Percentiles rank a stretch among this genome's conserved stretches.
Conservation (phyloP, 2,797 vertebrate species). For the Paedocypris micromegethes region DNA sequence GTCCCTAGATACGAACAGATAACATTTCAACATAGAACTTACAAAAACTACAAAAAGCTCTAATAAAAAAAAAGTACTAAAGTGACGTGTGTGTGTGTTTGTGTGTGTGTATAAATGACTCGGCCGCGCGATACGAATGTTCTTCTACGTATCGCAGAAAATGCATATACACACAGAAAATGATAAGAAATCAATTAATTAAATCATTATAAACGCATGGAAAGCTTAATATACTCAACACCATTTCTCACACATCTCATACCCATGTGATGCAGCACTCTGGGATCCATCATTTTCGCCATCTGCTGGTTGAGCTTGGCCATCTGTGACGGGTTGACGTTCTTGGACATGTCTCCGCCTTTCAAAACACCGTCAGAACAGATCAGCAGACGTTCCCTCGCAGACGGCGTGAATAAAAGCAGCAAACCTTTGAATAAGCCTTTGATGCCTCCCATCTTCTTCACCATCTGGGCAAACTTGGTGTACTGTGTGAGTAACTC, state of each 20-base stretch:
- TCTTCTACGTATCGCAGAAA: too few species aligned
- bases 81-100: too few species aligned
- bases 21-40: too few species aligned
- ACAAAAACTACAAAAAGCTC: too few species aligned
- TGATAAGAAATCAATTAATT: too few species aligned
- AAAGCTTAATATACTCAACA: too few species aligned
- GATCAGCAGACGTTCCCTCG: neutral
- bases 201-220: too few species aligned
- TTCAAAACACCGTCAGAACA: slow-evolving; percentile 35
- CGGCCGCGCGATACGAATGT: too few species aligned
- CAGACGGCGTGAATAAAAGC: neutral
- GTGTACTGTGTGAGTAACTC: slow-evolving; percentile 97
- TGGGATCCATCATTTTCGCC: slow-evolving; percentile 99
- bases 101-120: too few species aligned
- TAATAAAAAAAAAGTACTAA: too few species aligned
- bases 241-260: slow-evolving; percentile 36
- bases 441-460: slow-evolving; percentile 99
- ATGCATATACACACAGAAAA: too few species aligned
- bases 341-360: slow-evolving; percentile 99
- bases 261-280: slow-evolving; percentile 99
- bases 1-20: too few species aligned
- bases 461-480: slow-evolving; percentile 99
- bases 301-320: slow-evolving; percentile 98
- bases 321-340: slow-evolving; percentile 96
- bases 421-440: slow-evolving; percentile 92